Evolutionary conservation across 2,113 vertebrate genomes (phyloP), one percentile per base, ranked within the genome.

Genomic region (Hypomesus transpacificus): DNA sequence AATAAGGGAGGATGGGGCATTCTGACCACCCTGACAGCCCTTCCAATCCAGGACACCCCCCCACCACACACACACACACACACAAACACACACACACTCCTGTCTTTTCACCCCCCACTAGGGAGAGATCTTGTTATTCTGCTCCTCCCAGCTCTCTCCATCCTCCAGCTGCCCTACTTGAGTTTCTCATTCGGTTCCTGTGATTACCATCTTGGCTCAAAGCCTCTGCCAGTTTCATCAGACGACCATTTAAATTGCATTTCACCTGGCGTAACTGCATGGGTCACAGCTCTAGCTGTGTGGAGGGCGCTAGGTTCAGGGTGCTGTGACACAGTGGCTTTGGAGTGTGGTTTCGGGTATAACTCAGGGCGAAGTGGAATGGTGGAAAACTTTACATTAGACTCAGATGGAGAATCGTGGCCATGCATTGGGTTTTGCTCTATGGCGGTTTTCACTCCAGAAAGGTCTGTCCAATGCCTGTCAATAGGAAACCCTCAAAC

Each of bases 191-290:
- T 83, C 71, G 60, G 69, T 54, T 64, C 61, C 66, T 58, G 34
- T 77, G 73, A 82, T 75, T 71, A 53, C 68, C 61, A 71, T 68
- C 70, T 74, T 74, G 69, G 64, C 79, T 82, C 75, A 79, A 26
- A 84, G 71, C 73, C 68, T 76, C 68, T 65, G 74, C 77, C 75
- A 73, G 78, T 82, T 84, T 73, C 72, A 87, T 84, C 75, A 70
- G 67, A 54, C 53, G 58, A 51, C 73, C 65, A 75, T 73, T 76
- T 77, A 66, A 86, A 84, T 84, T 79, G 46, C 69, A 79, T 86
- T 80, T 71, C 75, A 81, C 80, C 82, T 81, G 83, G 78, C 83
- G 82, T 88, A 84, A 87, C 82, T 80, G 65, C 56, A 66, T 66
- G 59, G 85, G 86, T 83, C 77, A 82, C 73, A 77, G 26, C 76